Base-by-base conservation (phyloP, 2,888 invertebrate genomes). In the Adelognathus sp. region DNA sequence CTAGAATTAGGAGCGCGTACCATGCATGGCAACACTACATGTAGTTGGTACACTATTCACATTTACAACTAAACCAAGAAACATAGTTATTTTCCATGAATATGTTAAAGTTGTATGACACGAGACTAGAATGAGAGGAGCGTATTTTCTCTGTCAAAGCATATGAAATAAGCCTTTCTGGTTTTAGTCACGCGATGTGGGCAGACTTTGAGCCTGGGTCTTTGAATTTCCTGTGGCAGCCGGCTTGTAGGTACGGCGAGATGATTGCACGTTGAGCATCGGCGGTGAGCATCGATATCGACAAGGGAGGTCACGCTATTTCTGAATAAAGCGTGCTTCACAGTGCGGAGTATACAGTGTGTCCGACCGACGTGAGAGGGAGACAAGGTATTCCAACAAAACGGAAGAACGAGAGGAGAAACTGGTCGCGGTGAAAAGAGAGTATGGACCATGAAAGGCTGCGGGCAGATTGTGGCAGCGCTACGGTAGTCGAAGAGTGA, bases 241-340 rank as follows among this genome's bases (percentile, higher is more conserved):
- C 3, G 9, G 11, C 11, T 24, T 9, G 39, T 4, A n/a, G 7
- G 16, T 14, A 16, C 16, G 2, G 18, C 1, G n/a, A 3, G 24
- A 5, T 16, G n/a, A n/a, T 39, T 21, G n/a, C 39, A 67, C 33
- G 66, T 80, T 81, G 80, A 83, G 81, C 46, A 82, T 82, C 79
- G 78, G n/a, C n/a, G 79, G 64, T 54, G 71, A 71, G 76, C 82
- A 85, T 87, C 84, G 83, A 84, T 84, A 83, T 84, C 78, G 80
- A 74, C 76, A 80, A 80, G 83, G 82, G 81, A 80, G 83, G 82
- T 84, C 81, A 81, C 76, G 79, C 79, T 79, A 73, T 81, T 79
- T 71, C 56, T 1, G 24, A 74, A 60, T 29, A 29, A 41, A 66
- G 56, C 27, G 24, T 46, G 61, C 44, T 60, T 39, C 27, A n/a